Evolutionary conservation across 1,140 invertebrate species (phyloP).

Genomic region (Diplogasteroides magnus): DNA sequence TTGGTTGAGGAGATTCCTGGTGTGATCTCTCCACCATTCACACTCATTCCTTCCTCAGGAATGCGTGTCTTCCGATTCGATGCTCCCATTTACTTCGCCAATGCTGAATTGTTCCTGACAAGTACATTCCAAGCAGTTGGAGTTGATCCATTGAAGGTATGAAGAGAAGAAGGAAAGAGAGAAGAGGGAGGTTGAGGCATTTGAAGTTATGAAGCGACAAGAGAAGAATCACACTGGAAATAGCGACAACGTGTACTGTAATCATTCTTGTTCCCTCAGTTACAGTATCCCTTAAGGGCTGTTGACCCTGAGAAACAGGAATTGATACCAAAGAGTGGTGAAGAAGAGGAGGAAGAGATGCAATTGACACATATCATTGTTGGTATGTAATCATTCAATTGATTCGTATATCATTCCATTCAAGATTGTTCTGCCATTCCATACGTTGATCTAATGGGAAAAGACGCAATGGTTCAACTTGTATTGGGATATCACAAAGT

Average conservation of each 20-base stretch:
- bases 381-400: no score
- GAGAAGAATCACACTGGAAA: no score
- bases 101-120: conserved; percentile 57
- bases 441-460: conserved; percentile 58
- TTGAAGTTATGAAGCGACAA: background rate
- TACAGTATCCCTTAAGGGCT: no score
- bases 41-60: background rate
- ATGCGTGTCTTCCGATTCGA: conserved; percentile 57
- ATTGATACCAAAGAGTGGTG: background rate
- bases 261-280: no score
- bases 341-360: conserved; percentile 8
- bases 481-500: conserved; percentile 32
- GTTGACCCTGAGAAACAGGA: no score
- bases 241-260: no score
- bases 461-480: conserved; percentile 54
- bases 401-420: background rate
- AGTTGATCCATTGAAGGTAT: conserved; percentile 37
- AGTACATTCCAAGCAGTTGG: conserved; percentile 29
- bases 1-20: conserved; percentile 54
- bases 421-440: conserved; percentile 55
- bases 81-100: conserved; percentile 59
- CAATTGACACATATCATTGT: conserved; percentile 53
- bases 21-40: background rate
- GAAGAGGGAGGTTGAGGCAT: conserved; percentile 41
- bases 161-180: conserved; percentile 23